Evolutionary conservation across 2,113 vertebrate genomes (phyloP).

Genomic region (Rhinoderma darwinii): DNA sequence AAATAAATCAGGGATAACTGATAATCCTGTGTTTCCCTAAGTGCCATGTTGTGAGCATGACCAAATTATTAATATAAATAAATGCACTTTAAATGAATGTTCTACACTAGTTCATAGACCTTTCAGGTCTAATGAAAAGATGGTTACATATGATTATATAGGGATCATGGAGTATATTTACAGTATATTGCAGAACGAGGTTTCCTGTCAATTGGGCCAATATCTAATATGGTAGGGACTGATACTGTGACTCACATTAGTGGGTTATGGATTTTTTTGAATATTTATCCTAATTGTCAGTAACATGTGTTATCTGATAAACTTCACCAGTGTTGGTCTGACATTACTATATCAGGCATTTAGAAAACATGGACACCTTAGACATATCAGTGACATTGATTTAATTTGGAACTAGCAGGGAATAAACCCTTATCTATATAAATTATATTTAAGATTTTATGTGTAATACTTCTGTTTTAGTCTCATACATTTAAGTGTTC

Average conservation of each 20-base stretch:
- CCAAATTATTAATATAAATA: not conserved
- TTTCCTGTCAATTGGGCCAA: too few species aligned
- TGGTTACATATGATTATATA: too few species aligned
- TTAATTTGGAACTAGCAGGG: not conserved
- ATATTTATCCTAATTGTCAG: too few species aligned
- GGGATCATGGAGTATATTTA: too few species aligned
- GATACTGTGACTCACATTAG: too few species aligned
- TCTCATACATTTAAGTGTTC: not conserved
- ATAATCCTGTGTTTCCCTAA: not conserved
- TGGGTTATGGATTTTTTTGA: too few species aligned
- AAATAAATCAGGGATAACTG: not conserved
- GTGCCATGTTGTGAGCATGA: not conserved
- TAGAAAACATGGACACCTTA: not conserved
- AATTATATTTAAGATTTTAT: not conserved
- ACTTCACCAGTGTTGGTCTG: too few species aligned
- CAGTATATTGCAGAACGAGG: too few species aligned
- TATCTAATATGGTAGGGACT: too few species aligned
- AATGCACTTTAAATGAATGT: not conserved
- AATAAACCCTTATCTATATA: not conserved
- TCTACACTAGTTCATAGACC: not conserved
- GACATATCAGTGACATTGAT: not conserved
- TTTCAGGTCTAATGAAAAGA: too few species aligned
- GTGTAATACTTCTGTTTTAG: not conserved
- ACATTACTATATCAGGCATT: not conserved
- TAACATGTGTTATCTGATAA: too few species aligned